A percentile compares a stretch with the other conserved stretches of the same genome.
phyloP scores from a whole-genome alignment of 2,888 invertebrate species.

The Drosophila pseudotakahashii region DNA sequence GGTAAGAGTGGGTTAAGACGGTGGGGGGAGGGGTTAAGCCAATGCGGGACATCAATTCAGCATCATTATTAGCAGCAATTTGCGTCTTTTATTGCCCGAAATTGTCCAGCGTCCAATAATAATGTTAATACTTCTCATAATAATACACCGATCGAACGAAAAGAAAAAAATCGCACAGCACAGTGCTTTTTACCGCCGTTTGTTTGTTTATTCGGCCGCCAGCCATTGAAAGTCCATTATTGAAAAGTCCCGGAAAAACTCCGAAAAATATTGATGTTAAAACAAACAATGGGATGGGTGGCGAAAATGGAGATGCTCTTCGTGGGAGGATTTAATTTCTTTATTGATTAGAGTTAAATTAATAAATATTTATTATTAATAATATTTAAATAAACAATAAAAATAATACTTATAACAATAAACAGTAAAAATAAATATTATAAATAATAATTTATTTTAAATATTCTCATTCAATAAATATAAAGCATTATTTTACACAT shows the following conservation, averaged over 20 bases:
- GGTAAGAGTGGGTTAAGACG: constrained; percentile 26
- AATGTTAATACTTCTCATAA: constrained; percentile 72
- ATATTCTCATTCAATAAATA: no score
- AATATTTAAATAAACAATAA: no score
- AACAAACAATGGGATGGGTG: constrained; percentile 5
- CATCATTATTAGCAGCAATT: constrained; percentile 74
- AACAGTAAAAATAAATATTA: no score
- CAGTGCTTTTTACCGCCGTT: constrained; percentile 13
- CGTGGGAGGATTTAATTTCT: not conserved
- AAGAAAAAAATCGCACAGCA: constrained; percentile 45
- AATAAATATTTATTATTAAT: no score
- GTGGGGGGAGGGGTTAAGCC: not conserved
- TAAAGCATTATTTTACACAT: no score
- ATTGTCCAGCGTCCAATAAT: constrained; percentile 76
- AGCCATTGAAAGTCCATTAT: constrained; percentile 62
- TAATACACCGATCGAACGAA: constrained; percentile 52
- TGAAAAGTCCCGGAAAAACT: constrained; percentile 70
- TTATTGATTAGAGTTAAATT: no score
- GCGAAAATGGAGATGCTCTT: not conserved
- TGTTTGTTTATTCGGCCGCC: constrained; percentile 50
- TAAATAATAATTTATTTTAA: no score
- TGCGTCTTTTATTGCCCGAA: constrained; percentile 73
- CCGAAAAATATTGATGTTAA: constrained; percentile 39
- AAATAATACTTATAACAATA: no score
- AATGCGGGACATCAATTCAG: constrained; percentile 31